phyloP scores from a whole-genome alignment of 2,113 vertebrate genomes.

The Caretta caretta region DNA sequence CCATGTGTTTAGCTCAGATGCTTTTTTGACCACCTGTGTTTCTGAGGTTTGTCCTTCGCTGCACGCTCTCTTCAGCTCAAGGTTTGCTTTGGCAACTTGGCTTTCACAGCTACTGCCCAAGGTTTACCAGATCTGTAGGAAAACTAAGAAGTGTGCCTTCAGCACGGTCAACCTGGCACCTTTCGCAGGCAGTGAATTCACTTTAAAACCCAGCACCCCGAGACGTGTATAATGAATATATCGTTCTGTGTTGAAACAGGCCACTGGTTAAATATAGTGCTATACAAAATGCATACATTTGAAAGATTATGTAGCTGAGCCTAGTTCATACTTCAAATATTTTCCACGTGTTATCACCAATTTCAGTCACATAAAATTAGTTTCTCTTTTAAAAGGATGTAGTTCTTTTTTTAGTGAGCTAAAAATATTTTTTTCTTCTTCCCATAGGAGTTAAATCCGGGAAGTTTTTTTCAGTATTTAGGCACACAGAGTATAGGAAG shows the following conservation, averaged over 20 bases:
- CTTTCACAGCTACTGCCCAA: not conserved
- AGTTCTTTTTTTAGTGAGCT: not conserved
- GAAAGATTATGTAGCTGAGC: slow-evolving; percentile 4
- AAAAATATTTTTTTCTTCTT: not conserved
- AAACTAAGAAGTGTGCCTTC: not conserved
- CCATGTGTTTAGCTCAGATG: not conserved
- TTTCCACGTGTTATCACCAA: slow-evolving; percentile 46
- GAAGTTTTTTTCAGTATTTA: not conserved
- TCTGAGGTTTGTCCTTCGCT: not conserved
- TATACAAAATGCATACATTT: slow-evolving; percentile 3
- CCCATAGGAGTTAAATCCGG: not conserved
- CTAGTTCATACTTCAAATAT: slow-evolving; percentile 54
- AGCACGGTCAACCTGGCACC: not conserved
- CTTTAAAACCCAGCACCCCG: not conserved
- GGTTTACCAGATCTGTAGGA: not conserved
- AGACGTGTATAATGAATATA: not conserved
- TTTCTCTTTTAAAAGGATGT: slow-evolving; percentile 7
- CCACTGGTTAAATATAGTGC: not conserved
- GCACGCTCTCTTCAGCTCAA: not conserved
- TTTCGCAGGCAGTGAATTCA: slow-evolving; percentile 15
- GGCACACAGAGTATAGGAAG: fast-evolving
- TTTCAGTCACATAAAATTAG: slow-evolving; percentile 10
- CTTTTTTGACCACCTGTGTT: not conserved
- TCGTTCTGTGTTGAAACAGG: slow-evolving; percentile 1
- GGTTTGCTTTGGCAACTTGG: not conserved